Conservation (phyloP, 2,888 invertebrate species). For the Matsumyia berberina region DNA sequence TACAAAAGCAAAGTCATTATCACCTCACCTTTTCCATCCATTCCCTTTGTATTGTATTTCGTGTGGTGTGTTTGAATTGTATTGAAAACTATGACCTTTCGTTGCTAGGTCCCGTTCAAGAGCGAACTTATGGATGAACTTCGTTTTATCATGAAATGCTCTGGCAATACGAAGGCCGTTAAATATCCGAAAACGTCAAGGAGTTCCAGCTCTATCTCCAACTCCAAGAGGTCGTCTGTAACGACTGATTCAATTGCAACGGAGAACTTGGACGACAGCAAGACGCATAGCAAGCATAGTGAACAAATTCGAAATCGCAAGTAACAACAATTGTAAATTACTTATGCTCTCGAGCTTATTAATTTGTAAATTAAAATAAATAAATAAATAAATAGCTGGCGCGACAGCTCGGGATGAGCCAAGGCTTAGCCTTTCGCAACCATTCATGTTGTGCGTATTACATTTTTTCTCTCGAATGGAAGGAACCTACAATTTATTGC, state of each 20-base stretch:
- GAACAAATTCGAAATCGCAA: conserved; percentile 42
- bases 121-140: conserved; percentile 89
- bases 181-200: conserved; percentile 84
- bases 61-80: neutral
- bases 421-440: too few relatives aligned
- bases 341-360: neutral
- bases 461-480: too few relatives aligned
- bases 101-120: conserved; percentile 87
- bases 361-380: neutral
- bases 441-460: too few relatives aligned
- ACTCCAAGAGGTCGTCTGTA: conserved; percentile 78
- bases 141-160: conserved; percentile 89
- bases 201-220: conserved; percentile 77
- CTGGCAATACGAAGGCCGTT: conserved; percentile 89
- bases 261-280: conserved; percentile 74
- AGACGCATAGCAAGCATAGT: conserved; percentile 57
- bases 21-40: conserved; percentile 12
- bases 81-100: conserved; percentile 13
- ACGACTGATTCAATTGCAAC: conserved; percentile 81
- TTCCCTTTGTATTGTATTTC: conserved; percentile 1
- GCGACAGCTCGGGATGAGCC: too few relatives aligned
- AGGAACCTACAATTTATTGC: too few relatives aligned
- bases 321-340: neutral
- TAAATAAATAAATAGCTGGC: neutral
- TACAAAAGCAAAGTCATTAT: conserved; percentile 2